These are phyloP conservation scores for Acanthisitta chloris DNA, from an alignment of 2,113 vertebrate species.

Conservation along the genomic window DNA sequence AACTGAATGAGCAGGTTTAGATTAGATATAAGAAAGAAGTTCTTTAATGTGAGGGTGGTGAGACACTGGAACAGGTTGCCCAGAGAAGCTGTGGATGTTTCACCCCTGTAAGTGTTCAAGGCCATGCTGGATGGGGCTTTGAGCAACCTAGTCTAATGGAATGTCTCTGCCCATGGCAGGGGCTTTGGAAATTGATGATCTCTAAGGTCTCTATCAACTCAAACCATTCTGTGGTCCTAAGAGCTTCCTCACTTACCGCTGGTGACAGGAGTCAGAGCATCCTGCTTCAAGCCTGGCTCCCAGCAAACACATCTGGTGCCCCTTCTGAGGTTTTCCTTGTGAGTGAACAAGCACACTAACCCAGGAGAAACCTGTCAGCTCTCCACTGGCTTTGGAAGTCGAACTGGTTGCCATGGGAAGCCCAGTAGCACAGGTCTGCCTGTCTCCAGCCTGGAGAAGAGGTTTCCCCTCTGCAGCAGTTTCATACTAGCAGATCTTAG, in stretches of 20 bases:
- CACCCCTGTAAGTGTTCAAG: not conserved
- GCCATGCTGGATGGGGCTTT: not conserved
- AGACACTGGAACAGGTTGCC: not conserved
- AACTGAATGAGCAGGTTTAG: not conserved
- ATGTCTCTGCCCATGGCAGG: not conserved
- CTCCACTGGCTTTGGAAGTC: not conserved
- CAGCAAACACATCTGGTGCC: not conserved
- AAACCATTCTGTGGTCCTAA: not conserved
- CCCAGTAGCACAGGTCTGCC: not conserved
- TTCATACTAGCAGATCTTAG: not conserved
- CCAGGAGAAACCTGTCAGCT: not conserved
- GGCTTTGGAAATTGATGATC: not conserved
- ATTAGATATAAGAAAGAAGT: not conserved
- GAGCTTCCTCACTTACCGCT: not conserved
- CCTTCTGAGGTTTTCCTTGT: not conserved
- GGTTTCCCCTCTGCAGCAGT: not conserved
- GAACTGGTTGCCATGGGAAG: not conserved
- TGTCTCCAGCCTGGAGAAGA: fast-evolving
- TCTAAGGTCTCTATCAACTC: not conserved
- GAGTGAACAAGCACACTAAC: not conserved
- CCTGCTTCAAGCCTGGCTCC: not conserved
- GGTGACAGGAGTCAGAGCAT: not conserved
- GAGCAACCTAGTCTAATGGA: not conserved
- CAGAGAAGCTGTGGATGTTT: not conserved
- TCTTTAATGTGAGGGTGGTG: not conserved